These are phyloP conservation scores for Carlito syrichta DNA, from an alignment of 2,113 vertebrate genomes.

Conservation along the genomic window DNA sequence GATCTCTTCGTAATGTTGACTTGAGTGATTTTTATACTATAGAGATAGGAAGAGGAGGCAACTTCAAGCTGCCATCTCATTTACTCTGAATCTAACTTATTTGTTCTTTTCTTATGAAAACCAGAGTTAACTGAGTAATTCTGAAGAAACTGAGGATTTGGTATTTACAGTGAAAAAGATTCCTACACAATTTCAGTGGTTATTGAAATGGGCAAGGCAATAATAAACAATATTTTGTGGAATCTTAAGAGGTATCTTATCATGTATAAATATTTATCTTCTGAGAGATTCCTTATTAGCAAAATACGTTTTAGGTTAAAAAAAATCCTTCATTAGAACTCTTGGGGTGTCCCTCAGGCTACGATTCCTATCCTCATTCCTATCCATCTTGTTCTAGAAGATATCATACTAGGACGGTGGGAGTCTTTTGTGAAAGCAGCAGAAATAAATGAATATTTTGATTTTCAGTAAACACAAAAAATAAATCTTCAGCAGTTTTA, in stretches of 20 bases:
- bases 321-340: neutral
- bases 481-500: constrained; percentile 1
- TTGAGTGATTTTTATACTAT: neutral
- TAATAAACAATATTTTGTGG: neutral
- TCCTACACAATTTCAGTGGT: neutral
- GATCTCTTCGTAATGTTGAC: neutral
- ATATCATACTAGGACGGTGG: neutral
- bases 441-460: neutral
- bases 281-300: neutral
- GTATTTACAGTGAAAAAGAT: neutral
- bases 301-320: neutral
- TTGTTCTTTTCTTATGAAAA: constrained; percentile 21
- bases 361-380: neutral
- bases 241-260: neutral
- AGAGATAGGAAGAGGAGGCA: neutral
- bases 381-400: neutral
- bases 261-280: neutral
- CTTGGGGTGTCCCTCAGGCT: neutral
- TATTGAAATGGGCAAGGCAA: neutral
- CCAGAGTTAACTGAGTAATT: neutral
- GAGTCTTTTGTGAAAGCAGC: neutral
- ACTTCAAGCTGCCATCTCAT: neutral
- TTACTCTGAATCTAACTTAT: neutral
- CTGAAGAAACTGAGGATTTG: neutral
- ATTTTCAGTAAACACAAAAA: constrained; percentile 9